Conservation (phyloP, 2,113 vertebrate species). For the Stomatorhinus ivindoensis region DNA sequence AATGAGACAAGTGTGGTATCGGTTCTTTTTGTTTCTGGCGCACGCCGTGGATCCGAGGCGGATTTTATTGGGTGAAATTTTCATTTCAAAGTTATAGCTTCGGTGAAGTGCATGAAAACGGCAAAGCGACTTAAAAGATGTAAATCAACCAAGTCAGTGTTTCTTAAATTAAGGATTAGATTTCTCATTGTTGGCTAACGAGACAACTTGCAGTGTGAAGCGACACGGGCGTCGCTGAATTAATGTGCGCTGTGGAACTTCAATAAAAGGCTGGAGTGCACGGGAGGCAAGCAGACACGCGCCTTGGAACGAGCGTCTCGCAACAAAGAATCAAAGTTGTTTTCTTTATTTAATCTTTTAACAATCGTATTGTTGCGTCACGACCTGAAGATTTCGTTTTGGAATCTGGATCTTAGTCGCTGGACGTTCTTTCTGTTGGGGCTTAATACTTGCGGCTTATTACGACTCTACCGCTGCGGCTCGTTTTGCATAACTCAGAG, state of each 20-base stretch:
- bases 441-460: not conserved
- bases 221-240: not conserved
- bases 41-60: not conserved
- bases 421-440: not conserved
- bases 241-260: slow-evolving; percentile 16
- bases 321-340: slow-evolving; percentile 12
- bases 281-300: slow-evolving; percentile 9
- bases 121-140: not conserved
- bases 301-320: slow-evolving; percentile 3
- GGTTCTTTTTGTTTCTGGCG: slow-evolving; percentile 3
- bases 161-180: not conserved
- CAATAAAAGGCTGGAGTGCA: not conserved
- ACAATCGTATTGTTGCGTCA: not conserved
- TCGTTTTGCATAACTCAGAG: not conserved
- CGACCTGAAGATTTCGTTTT: not conserved
- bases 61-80: not conserved
- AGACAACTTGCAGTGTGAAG: not conserved
- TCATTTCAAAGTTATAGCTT: not conserved
- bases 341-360: not conserved
- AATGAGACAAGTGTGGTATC: slow-evolving; percentile 4
- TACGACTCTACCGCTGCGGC: slow-evolving; percentile 6
- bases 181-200: not conserved
- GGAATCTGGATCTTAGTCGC: not conserved
- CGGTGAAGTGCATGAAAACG: not conserved
- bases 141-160: not conserved